Conservation (phyloP, 2,888 invertebrate species). For the Anoncus sp. region DNA sequence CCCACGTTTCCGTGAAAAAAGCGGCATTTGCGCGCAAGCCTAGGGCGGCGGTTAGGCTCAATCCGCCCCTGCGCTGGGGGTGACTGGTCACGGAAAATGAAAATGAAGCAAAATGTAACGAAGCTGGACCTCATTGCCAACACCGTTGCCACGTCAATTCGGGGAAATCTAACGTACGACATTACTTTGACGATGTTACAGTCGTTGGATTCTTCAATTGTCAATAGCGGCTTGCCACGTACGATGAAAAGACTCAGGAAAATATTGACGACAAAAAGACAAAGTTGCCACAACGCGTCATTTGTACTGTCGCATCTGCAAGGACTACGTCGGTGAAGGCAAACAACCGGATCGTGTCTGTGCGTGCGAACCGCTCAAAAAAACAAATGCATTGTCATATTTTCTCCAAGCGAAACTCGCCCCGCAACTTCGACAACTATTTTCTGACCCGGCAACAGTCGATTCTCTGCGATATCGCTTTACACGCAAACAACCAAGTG, state of each 20-base stretch:
- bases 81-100: no score
- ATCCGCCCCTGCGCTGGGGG: no score
- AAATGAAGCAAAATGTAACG: no score
- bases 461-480: constrained; percentile 33
- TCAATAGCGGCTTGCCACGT: constrained; percentile 1
- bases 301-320: constrained; percentile 1
- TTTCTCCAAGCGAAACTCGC: background rate
- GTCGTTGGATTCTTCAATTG: no score
- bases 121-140: no score
- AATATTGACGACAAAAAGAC: constrained; percentile 5
- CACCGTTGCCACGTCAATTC: no score
- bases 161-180: no score
- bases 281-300: background rate
- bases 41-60: no score
- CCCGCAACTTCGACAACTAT: no score
- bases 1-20: no score
- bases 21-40: no score
- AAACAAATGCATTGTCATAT: background rate
- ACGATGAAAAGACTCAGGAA: background rate
- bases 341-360: background rate
- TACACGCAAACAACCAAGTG: constrained; percentile 9
- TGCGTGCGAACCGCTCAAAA: background rate
- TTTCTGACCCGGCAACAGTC: background rate
- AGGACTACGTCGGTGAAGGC: background rate
- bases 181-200: no score